phyloP scores from a whole-genome alignment of 2,797 vertebrate species.

The Phoeniculus purpureus region DNA sequence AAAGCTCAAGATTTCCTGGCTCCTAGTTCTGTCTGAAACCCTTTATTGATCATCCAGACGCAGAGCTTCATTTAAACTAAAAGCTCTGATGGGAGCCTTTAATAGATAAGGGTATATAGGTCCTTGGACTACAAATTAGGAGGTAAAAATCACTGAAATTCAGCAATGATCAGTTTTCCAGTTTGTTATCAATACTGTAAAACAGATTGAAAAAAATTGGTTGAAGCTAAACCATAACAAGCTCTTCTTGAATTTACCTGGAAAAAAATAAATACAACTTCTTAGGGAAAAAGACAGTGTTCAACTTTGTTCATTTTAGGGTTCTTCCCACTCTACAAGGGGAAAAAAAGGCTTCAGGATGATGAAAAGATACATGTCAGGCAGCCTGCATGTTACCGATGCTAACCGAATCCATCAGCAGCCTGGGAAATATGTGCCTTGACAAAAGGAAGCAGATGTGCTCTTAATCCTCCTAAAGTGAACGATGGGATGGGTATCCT shows the following conservation, averaged over 20 bases:
- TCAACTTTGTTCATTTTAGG: neutral
- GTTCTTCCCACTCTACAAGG: neutral
- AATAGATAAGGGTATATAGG: neutral
- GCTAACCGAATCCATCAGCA: constrained; percentile 41
- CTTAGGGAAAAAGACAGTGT: neutral
- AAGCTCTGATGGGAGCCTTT: neutral
- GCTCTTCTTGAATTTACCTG: neutral
- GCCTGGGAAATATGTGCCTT: constrained; percentile 46
- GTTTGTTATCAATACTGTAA: neutral
- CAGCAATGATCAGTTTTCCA: neutral
- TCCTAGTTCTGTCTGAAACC: neutral
- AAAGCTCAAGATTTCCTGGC: constrained; percentile 2
- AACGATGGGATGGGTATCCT: constrained; percentile 26
- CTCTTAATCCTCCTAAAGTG: constrained; percentile 43
- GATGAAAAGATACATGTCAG: constrained; percentile 39
- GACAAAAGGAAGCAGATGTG: constrained; percentile 47
- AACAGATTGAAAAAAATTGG: neutral
- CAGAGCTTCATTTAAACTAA: constrained; percentile 15
- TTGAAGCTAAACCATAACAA: neutral
- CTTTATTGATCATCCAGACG: neutral
- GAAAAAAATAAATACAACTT: neutral
- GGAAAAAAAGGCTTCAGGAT: constrained; percentile 15
- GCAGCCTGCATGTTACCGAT: constrained; percentile 31
- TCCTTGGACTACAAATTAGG: neutral
- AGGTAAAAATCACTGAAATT: neutral